A percentile compares a stretch with the other conserved stretches of the same genome.
Evolutionary conservation across 2,113 vertebrate genomes (phyloP).

Genomic region (Apteryx owenii): DNA sequence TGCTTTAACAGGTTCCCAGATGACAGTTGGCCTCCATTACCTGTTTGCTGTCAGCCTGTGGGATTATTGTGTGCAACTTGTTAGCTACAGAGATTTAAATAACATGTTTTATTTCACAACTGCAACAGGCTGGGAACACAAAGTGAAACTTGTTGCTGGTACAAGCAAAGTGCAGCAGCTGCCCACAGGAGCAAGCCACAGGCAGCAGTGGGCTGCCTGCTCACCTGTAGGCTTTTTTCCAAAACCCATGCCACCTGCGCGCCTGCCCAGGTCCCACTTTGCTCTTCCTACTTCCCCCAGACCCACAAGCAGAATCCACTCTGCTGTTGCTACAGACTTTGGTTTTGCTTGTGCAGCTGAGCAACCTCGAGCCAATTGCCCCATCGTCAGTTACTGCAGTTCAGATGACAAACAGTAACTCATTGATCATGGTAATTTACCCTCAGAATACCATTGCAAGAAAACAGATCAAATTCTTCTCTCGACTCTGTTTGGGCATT

Average conservation of each 20-base stretch:
- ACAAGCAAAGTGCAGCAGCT: fast-evolving
- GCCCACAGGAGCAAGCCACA: neutral
- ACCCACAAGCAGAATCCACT: neutral
- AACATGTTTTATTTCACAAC: neutral
- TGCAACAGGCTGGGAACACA: neutral
- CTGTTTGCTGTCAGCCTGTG: neutral
- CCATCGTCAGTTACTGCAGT: fast-evolving
- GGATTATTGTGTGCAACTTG: neutral
- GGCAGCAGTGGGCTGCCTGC: neutral
- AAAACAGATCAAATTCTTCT: neutral
- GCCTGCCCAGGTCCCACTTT: neutral
- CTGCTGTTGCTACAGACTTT: neutral
- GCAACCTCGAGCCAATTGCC: fast-evolving
- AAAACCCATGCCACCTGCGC: neutral
- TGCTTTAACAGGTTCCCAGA: neutral
- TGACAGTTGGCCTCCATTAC: neutral
- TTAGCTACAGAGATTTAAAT: neutral
- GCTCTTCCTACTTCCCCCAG: neutral
- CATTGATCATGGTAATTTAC: neutral
- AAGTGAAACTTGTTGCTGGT: neutral
- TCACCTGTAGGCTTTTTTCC: neutral
- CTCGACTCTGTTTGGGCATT: neutral
- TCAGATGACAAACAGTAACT: neutral
- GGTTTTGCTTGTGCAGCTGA: neutral
- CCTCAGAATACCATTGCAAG: neutral